Evolutionary conservation across 2,113 vertebrate species (phyloP), one percentile per base, ranked within the genome.

Genomic region (Porphyrio hochstetteri): DNA sequence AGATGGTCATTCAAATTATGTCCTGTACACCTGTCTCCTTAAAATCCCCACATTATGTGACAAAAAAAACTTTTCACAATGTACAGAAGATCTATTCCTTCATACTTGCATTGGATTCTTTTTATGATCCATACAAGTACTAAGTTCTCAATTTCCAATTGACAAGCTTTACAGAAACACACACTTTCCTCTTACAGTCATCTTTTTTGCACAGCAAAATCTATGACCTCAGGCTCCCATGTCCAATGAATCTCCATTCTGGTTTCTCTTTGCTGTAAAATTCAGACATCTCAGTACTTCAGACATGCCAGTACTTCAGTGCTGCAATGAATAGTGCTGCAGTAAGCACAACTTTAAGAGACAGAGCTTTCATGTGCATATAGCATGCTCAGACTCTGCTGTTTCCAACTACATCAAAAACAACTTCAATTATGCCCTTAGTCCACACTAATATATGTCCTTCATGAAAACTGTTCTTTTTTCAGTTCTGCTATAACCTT

Each of bases 341-440:
- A 82, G 82, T 90, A 90, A 96, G 90, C 92, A 96, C 72, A 88
- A 56, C 21, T 50, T 35, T 29, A 79, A 69, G 90, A 88, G 93
- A 81, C 42, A 56, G 84, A 88, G 46, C 86, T 96, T 95, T 92
- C 63, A 86, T 92, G 90, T 93, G 44, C 21, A 0, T 44, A 63
- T 46, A 86, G 68, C 38, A 81, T 56, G 20, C 46, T 86, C 64
- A 88, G 80, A 63, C 52, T 88, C 38, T 55, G 38, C 82, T 80
- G 59, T 83, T 96, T 82, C 90, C 75, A 92, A 8, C 82, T 74
- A 90, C 68, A 96, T 88, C 85, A 96, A 90, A 96, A 84, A 0
- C 65, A 86, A 81, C 48, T 83, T 96, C 72, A 86, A 5, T 93
- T 93, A 86, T 81, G 76, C 92, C 88, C 86, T 90, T 84, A 95